These are phyloP conservation scores for Adelosebastes latens DNA, from an alignment of 2,797 vertebrate species.

Conservation along the genomic window DNA sequence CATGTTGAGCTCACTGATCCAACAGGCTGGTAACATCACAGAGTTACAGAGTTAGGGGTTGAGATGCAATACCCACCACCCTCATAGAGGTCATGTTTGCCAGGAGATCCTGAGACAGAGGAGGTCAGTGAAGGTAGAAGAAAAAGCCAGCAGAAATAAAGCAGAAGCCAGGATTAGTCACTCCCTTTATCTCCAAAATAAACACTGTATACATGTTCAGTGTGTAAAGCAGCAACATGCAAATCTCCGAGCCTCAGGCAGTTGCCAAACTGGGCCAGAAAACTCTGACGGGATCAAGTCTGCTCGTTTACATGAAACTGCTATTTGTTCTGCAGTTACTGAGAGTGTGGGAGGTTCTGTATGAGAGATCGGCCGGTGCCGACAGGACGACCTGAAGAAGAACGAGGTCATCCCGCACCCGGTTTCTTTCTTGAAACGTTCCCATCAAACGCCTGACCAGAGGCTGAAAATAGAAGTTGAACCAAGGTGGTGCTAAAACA, in stretches of 20 bases:
- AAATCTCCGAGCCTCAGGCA: background rate
- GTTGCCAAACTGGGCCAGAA: background rate
- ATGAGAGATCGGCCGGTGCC: background rate
- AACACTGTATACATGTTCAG: background rate
- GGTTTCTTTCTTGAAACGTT: background rate
- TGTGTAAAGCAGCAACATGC: slow-evolving; percentile 5
- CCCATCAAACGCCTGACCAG: background rate
- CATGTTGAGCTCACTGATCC: background rate
- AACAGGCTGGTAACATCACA: background rate
- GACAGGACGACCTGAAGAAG: background rate
- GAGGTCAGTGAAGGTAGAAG: slow-evolving; percentile 51
- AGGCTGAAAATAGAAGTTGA: background rate
- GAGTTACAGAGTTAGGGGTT: background rate
- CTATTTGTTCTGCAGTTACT: background rate
- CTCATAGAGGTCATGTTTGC: slow-evolving; percentile 74
- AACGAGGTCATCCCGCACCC: background rate
- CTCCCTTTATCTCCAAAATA: background rate
- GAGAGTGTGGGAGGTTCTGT: background rate
- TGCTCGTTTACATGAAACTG: background rate
- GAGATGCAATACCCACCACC: slow-evolving; percentile 68
- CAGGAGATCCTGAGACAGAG: slow-evolving; percentile 74
- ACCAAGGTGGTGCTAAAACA: background rate
- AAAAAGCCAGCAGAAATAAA: slow-evolving; percentile 48
- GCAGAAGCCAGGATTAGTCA: slow-evolving; percentile 61
- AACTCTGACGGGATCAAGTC: background rate